These are phyloP conservation scores for Bactericera cockerelli DNA, from an alignment of 1,140 invertebrate genomes.

Conservation along the genomic window DNA sequence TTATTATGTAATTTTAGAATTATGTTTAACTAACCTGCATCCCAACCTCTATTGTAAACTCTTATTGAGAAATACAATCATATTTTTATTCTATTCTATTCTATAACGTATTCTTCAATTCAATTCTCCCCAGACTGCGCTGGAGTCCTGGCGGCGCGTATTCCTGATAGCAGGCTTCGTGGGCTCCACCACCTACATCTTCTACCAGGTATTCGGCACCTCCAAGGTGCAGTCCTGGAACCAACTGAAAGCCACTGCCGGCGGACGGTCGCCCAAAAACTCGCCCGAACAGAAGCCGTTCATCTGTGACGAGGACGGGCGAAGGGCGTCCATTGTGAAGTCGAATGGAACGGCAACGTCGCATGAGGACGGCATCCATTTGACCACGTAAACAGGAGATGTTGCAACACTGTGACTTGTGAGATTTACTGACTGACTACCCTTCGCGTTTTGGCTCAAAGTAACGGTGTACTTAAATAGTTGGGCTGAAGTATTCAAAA, in stretches of 20 bases:
- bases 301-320: neutral
- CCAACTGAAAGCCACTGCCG: constrained; percentile 35
- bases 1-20: no score
- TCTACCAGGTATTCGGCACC: constrained; percentile 52
- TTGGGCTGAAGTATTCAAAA: no score
- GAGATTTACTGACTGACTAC: no score
- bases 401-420: no score
- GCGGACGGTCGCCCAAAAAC: neutral
- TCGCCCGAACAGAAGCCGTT: neutral
- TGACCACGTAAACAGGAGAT: neutral
- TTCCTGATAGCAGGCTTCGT: constrained; percentile 49
- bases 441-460: no score
- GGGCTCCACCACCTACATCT: constrained; percentile 44
- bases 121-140: constrained; percentile 37
- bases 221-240: constrained; percentile 46
- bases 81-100: no score
- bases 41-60: no score
- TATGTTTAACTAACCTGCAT: no score
- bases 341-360: neutral
- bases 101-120: no score
- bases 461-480: no score
- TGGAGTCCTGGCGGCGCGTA: constrained; percentile 52
- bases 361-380: neutral
- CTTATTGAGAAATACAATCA: no score
- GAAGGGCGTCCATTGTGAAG: constrained; percentile 1